phyloP scores from a whole-genome alignment of 2,888 invertebrate species.

The Habroteleia sp. region DNA sequence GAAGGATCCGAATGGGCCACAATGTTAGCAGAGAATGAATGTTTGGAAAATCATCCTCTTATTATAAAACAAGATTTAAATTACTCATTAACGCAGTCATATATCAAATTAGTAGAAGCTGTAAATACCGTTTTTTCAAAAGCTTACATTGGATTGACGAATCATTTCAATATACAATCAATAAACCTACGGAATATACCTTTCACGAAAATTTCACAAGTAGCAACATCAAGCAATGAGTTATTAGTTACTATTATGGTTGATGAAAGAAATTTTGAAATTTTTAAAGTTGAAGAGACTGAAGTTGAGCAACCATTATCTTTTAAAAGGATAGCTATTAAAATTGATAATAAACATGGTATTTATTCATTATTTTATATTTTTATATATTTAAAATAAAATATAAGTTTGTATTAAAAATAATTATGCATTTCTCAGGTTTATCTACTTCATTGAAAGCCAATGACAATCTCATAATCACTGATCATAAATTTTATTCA shows the following conservation, averaged over 20 bases:
- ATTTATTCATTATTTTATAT: constrained; percentile 2
- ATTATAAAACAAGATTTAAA: constrained; percentile 89
- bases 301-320: constrained; percentile 57
- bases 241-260: constrained; percentile 73
- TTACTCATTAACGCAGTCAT: constrained; percentile 91
- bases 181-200: constrained; percentile 66
- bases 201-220: constrained; percentile 72
- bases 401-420: too few species aligned
- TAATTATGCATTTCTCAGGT: constrained; percentile 50
- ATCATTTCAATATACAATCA: constrained; percentile 82
- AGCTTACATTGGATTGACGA: constrained; percentile 85
- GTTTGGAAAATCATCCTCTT: constrained; percentile 86
- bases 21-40: constrained; percentile 88
- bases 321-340: constrained; percentile 68
- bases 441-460: constrained; percentile 67
- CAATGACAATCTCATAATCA: constrained; percentile 78
- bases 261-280: constrained; percentile 69
- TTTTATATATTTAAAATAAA: not conserved
- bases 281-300: constrained; percentile 72
- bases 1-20: constrained; percentile 90
- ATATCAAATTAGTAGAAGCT: constrained; percentile 85
- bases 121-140: constrained; percentile 87
- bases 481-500: constrained; percentile 90
- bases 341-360: constrained; percentile 75
- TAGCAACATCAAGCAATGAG: constrained; percentile 70